Evolutionary conservation across 2,888 invertebrate genomes (phyloP).

Genomic region (Exephanes ischioxanthus): DNA sequence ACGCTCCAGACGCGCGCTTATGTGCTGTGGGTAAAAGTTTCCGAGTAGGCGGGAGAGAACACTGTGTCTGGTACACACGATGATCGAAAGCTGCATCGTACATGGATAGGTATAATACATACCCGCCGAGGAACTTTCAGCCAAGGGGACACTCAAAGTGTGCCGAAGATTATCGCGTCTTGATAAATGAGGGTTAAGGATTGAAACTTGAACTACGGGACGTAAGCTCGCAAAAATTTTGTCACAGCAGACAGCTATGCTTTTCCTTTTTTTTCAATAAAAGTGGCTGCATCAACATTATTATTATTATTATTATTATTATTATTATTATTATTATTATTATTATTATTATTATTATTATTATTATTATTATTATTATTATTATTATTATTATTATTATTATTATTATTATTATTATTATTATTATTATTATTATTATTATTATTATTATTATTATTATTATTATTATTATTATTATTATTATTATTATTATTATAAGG

Average conservation of each 20-base stretch:
- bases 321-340: too few species aligned
- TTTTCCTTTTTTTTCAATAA: not conserved
- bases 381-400: too few species aligned
- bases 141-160: conserved; percentile 34
- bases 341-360: too few species aligned
- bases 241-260: not conserved
- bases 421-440: too few species aligned
- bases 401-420: too few species aligned
- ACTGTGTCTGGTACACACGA: conserved; percentile 22
- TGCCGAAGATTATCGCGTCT: conserved; percentile 24
- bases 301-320: too few species aligned
- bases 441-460: too few species aligned
- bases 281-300: too few species aligned
- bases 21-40: conserved; percentile 3
- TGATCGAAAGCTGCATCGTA: conserved; percentile 17
- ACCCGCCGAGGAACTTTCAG: conserved; percentile 20
- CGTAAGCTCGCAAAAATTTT: not conserved
- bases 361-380: too few species aligned
- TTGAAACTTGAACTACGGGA: conserved; percentile 6
- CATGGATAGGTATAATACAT: conserved; percentile 2
- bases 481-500: too few species aligned
- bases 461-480: too few species aligned
- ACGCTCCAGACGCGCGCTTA: not conserved
- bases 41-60: not conserved
- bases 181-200: conserved; percentile 15